phyloP scores from a whole-genome alignment of 35 echinoderm and acorn worm species.

The Holothuria glaberrima region DNA sequence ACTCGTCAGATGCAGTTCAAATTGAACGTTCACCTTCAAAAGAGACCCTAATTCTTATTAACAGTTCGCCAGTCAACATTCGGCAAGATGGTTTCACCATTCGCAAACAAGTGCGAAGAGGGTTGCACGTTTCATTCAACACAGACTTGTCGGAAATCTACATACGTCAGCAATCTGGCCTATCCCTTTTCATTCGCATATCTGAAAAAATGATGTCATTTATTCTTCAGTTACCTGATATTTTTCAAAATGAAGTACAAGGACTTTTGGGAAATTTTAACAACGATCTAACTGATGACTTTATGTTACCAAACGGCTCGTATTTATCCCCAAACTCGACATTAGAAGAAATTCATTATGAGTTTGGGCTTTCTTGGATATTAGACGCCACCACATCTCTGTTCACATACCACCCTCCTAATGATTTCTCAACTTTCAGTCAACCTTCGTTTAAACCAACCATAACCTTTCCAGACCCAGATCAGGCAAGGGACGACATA shows the following conservation, averaged over 20 bases:
- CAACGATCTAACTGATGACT: constrained; percentile 63
- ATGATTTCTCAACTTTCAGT: constrained; percentile 51
- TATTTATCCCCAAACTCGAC: constrained; percentile 31
- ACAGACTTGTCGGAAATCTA: not conserved
- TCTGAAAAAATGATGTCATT: constrained; percentile 62
- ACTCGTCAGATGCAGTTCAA: constrained; percentile 44
- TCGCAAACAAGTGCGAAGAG: not conserved
- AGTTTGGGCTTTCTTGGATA: constrained; percentile 71
- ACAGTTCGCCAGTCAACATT: not conserved
- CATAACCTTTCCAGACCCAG: constrained; percentile 47
- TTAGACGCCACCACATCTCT: constrained; percentile 48
- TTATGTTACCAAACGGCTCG: constrained; percentile 50
- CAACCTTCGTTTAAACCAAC: constrained; percentile 45
- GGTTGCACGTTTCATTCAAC: not conserved
- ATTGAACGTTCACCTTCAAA: constrained; percentile 46
- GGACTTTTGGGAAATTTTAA: constrained; percentile 81
- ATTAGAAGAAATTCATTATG: constrained; percentile 58
- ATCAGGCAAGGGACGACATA: constrained; percentile 52
- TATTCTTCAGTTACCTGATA: constrained; percentile 42
- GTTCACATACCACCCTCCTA: constrained; percentile 63
- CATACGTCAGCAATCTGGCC: constrained; percentile 3
- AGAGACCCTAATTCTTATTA: constrained; percentile 22
- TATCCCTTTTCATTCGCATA: constrained; percentile 53
- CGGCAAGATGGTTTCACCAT: not conserved
- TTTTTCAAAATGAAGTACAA: constrained; percentile 37